A percentile compares a stretch with the other conserved stretches of the same genome.
phyloP scores from a whole-genome alignment of 2,113 vertebrate genomes.

The Cromileptes altivelis region DNA sequence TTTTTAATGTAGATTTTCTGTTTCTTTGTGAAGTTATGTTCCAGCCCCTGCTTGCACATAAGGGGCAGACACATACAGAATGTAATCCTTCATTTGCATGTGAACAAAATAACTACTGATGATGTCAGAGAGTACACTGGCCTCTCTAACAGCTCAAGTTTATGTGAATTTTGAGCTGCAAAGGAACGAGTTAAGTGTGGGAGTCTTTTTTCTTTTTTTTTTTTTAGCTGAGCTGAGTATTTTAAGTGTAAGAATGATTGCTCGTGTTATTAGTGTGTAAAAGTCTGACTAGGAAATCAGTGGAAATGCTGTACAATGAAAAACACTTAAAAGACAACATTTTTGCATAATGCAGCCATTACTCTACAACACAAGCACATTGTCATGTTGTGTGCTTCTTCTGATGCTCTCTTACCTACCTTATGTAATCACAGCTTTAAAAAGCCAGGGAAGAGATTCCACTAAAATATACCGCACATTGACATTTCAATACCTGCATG shows the following conservation, averaged over 20 bases:
- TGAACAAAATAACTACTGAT: slow-evolving; percentile 67
- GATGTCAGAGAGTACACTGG: slow-evolving; percentile 61
- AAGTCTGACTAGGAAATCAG: slow-evolving; percentile 43
- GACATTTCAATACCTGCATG: slow-evolving; percentile 34
- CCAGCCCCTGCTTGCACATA: slow-evolving; percentile 74
- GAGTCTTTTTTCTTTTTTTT: slow-evolving; percentile 35
- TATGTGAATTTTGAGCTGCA: slow-evolving; percentile 52
- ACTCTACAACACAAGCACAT: slow-evolving; percentile 41
- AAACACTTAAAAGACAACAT: slow-evolving; percentile 50
- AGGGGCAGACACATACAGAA: slow-evolving; percentile 62
- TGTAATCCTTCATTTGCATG: slow-evolving; percentile 79
- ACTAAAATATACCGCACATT: slow-evolving; percentile 21
- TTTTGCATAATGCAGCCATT: slow-evolving; percentile 59
- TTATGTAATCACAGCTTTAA: slow-evolving; percentile 57
- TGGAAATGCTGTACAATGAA: slow-evolving; percentile 35
- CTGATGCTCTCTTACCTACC: slow-evolving; percentile 28
- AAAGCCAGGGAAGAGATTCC: background rate
- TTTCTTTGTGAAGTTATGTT: slow-evolving; percentile 72
- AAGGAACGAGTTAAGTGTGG: slow-evolving; percentile 46
- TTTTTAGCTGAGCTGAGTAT: slow-evolving; percentile 29
- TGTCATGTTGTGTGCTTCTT: slow-evolving; percentile 49
- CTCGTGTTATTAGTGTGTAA: slow-evolving; percentile 46
- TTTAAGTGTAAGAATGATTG: slow-evolving; percentile 63
- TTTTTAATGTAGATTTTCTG: slow-evolving; percentile 60
- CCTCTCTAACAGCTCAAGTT: slow-evolving; percentile 54